Conservation (phyloP, 1,140 invertebrate species). For the Pygmarrhopalites habei region DNA sequence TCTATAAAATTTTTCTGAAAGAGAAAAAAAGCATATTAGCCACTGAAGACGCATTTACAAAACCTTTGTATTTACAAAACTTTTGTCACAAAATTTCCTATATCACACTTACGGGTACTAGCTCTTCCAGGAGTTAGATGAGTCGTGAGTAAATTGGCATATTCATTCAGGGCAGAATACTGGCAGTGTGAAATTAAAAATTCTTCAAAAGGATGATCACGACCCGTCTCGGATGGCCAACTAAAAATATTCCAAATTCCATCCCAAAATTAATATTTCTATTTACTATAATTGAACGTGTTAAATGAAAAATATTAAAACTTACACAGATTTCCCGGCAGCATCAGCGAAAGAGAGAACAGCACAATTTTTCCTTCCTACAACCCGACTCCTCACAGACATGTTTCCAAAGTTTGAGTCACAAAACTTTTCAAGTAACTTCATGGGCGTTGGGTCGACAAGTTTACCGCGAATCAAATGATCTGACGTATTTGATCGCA, state of each 20-base stretch:
- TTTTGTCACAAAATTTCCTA: too few relatives aligned
- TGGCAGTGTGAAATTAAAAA: constrained; percentile 35
- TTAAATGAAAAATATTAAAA: too few relatives aligned
- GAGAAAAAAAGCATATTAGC: constrained; percentile 7
- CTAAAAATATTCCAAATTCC: constrained; percentile 6
- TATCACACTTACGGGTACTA: constrained; percentile 23
- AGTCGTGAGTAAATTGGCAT: constrained; percentile 24
- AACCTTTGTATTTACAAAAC: too few relatives aligned
- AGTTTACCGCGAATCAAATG: constrained; percentile 27
- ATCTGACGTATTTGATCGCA: constrained; percentile 25
- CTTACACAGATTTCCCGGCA: constrained; percentile 27
- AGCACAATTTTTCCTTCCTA: constrained; percentile 6
- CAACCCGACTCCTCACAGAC: constrained; percentile 26
- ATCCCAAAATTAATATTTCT: not conserved
- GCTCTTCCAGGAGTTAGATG: constrained; percentile 17
- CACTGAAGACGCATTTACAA: too few relatives aligned
- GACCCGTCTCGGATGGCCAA: constrained; percentile 24
- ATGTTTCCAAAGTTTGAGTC: constrained; percentile 20
- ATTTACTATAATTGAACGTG: too few relatives aligned
- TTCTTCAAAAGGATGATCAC: constrained; percentile 35
- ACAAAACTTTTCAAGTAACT: constrained; percentile 33
- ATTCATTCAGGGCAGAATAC: constrained; percentile 22
- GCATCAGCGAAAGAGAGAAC: constrained; percentile 33
- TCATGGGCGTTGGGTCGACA: constrained; percentile 27
- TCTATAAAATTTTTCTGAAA: constrained; percentile 32